Conservation (phyloP, 1,140 invertebrate genomes). For the Anadara kagoshimensis region DNA sequence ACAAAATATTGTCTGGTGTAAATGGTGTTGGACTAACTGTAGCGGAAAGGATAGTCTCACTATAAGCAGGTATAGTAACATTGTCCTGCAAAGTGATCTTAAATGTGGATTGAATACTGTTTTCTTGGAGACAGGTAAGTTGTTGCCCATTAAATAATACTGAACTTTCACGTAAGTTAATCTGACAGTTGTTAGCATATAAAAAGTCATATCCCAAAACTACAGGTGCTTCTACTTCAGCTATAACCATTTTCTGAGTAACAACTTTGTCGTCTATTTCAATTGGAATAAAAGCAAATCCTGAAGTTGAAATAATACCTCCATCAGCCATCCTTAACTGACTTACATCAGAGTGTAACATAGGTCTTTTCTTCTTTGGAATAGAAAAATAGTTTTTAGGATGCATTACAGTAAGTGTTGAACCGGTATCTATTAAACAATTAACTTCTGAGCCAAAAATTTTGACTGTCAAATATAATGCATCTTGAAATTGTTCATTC, state of each 20-base stretch:
- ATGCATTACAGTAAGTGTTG: slow-evolving; percentile 19
- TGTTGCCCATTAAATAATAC: neutral
- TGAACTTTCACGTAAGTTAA: slow-evolving; percentile 6
- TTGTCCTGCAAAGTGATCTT: slow-evolving; percentile 15
- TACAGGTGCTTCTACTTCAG: slow-evolving; percentile 14
- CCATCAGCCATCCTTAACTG: slow-evolving; percentile 11
- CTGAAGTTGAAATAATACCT: neutral
- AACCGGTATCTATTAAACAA: slow-evolving; percentile 31
- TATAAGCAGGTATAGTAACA: neutral
- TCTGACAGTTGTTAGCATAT: slow-evolving; percentile 6
- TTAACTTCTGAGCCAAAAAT: neutral
- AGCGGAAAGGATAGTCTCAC: slow-evolving; percentile 2
- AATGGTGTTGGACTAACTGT: neutral
- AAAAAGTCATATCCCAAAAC: slow-evolving; percentile 32
- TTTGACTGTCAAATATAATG: slow-evolving; percentile 3
- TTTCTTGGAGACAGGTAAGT: slow-evolving; percentile 15
- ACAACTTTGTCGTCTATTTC: neutral
- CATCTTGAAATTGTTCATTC: slow-evolving; percentile 11
- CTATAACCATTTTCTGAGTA: neutral
- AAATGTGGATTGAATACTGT: slow-evolving; percentile 1
- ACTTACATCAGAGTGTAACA: neutral
- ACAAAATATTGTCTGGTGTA: neutral
- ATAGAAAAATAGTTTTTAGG: slow-evolving; percentile 22
- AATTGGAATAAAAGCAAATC: neutral
- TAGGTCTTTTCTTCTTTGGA: neutral